phyloP scores from a whole-genome alignment of 2,888 invertebrate species.

The Scaptomyza tumidula region DNA sequence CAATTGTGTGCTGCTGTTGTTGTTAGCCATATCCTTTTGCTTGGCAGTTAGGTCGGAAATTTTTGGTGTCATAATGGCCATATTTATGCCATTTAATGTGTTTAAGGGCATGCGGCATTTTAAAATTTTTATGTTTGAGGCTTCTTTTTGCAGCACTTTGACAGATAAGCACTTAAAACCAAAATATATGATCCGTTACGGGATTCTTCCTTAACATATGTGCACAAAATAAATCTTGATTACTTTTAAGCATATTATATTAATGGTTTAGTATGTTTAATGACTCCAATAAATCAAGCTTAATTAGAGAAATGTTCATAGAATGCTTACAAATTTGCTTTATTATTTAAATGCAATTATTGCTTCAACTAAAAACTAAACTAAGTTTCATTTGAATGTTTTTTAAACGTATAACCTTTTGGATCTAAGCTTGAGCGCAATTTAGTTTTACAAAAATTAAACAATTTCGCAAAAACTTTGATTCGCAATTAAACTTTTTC shows the following conservation, averaged over 20 bases:
- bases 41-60: constrained; percentile 35
- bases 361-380: neutral
- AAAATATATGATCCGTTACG: constrained; percentile 24
- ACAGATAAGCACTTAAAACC: constrained; percentile 27
- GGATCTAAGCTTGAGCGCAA: neutral
- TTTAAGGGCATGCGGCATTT: constrained; percentile 34
- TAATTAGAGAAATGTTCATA: constrained; percentile 1
- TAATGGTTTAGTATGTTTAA: constrained; percentile 5
- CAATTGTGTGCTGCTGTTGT: constrained; percentile 27
- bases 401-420: neutral
- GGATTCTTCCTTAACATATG: constrained; percentile 11
- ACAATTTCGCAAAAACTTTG: neutral
- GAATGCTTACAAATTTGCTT: constrained; percentile 34
- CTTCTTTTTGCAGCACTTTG: neutral
- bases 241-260: neutral
- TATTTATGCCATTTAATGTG: constrained; percentile 37
- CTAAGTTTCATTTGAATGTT: neutral
- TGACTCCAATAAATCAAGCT: constrained; percentile 16
- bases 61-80: constrained; percentile 31
- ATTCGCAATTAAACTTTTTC: neutral
- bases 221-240: constrained; percentile 14
- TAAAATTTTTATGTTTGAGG: constrained; percentile 31
- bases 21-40: constrained; percentile 17
- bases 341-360: neutral
- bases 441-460: neutral